Evolutionary conservation across 2,113 vertebrate species (phyloP).

Genomic region (Oxyruncus cristatus): DNA sequence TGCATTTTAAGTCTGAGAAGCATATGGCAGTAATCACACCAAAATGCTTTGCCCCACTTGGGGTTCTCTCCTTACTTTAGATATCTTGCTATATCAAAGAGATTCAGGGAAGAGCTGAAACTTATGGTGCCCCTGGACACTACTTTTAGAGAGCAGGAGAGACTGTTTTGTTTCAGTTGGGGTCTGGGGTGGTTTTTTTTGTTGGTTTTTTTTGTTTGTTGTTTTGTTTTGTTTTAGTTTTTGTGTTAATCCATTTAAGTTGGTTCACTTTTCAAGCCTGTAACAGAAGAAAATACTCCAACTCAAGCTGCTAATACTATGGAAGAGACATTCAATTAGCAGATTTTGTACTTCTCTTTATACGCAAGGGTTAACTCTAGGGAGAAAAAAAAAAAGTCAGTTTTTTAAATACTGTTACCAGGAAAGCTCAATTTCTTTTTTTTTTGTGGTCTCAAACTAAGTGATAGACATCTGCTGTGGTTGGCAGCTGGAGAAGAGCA

Average conservation of each 20-base stretch:
- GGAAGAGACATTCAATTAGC: background rate
- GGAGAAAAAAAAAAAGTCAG: fast-evolving
- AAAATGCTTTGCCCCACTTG: background rate
- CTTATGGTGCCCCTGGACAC: background rate
- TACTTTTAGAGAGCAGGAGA: background rate
- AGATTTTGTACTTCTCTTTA: background rate
- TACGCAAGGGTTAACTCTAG: background rate
- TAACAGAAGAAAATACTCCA: background rate
- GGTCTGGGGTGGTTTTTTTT: no score
- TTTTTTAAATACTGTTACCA: background rate
- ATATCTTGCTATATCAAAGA: background rate
- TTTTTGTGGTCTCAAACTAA: background rate
- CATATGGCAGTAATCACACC: background rate
- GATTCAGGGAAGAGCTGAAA: background rate
- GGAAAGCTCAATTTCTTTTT: background rate
- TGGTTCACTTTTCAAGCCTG: background rate
- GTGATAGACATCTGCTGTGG: background rate
- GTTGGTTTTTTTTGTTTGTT: no score
- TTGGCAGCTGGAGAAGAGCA: background rate
- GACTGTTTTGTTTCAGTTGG: background rate
- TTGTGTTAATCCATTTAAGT: background rate
- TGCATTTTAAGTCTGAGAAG: background rate
- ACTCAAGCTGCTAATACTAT: background rate
- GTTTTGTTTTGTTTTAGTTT: background rate
- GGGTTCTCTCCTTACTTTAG: background rate